Percentiles rank a stretch among this genome's conserved stretches.
These are phyloP conservation scores for Pammene aurita DNA, from an alignment of 2,888 invertebrate species.

Conservation along the genomic window DNA sequence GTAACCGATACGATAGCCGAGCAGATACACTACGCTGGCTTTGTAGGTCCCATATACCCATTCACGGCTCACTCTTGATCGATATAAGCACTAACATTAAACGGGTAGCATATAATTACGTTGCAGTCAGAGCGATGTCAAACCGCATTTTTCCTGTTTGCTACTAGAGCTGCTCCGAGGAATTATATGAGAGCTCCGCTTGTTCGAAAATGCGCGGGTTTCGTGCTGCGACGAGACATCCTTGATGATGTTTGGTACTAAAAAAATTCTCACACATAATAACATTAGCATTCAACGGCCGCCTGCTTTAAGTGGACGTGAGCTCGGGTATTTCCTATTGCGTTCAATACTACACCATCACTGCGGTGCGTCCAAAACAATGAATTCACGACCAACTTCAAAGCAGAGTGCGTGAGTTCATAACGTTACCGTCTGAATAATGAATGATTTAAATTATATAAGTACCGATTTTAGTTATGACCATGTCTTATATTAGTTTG, in stretches of 20 bases:
- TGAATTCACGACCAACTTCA: slow-evolving; percentile 78
- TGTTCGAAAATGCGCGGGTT: no score
- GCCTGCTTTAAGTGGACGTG: slow-evolving; percentile 67
- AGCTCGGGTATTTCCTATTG: slow-evolving; percentile 78
- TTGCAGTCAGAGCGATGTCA: slow-evolving; percentile 36
- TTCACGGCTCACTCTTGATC: slow-evolving; percentile 54
- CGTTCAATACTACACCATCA: slow-evolving; percentile 78
- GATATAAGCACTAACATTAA: slow-evolving; percentile 46
- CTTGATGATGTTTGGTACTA: neutral
- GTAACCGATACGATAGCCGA: slow-evolving; percentile 65
- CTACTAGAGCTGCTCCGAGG: no score
- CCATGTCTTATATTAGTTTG: no score
- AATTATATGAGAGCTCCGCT: no score
- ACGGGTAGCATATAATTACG: slow-evolving; percentile 44
- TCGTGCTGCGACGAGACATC: no score
- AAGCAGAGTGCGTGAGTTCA: slow-evolving; percentile 63
- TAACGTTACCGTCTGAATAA: slow-evolving; percentile 63
- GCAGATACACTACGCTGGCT: slow-evolving; percentile 67
- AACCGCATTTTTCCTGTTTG: no score
- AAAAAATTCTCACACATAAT: slow-evolving; percentile 51
- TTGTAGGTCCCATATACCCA: slow-evolving; percentile 66
- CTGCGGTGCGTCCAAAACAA: slow-evolving; percentile 78
- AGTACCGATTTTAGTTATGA: neutral
- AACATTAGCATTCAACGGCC: slow-evolving; percentile 69
- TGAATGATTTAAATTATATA: slow-evolving; percentile 42